Evolutionary conservation across 1,140 invertebrate species (phyloP).

Genomic region (Papilio machaon): DNA sequence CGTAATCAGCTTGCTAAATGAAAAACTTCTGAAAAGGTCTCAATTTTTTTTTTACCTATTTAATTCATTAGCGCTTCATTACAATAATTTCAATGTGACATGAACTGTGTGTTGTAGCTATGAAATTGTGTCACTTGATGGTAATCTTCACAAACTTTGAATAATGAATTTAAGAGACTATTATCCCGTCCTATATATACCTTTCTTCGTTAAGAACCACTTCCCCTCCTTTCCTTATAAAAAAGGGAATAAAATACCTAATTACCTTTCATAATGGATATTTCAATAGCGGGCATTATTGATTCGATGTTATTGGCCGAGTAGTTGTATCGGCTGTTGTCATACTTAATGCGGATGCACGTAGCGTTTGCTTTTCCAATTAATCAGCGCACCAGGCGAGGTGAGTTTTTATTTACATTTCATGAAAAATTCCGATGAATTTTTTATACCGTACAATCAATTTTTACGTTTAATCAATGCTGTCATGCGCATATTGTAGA

Average conservation of each 20-base stretch:
- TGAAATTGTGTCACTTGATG: not conserved
- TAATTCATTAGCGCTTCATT: no score
- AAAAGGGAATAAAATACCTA: not conserved
- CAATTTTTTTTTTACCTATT: no score
- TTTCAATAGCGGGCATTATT: not conserved
- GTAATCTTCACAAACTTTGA: not conserved
- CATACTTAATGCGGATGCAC: slow-evolving; percentile 4
- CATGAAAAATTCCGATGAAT: slow-evolving; percentile 11
- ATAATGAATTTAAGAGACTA: no score
- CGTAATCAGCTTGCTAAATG: no score
- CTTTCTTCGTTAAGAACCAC: no score
- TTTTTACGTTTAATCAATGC: slow-evolving; percentile 24
- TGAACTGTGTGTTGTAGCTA: no score
- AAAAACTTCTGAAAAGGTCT: no score
- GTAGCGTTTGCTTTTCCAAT: not conserved
- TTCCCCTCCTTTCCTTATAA: no score
- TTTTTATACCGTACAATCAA: slow-evolving; percentile 21
- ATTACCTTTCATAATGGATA: not conserved
- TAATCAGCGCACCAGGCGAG: slow-evolving; percentile 1
- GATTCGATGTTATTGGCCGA: not conserved
- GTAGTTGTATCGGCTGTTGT: slow-evolving; percentile 5
- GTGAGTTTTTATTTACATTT: slow-evolving; percentile 19
- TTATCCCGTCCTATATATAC: no score
- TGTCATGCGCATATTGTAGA: slow-evolving; percentile 7
- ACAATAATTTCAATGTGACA: no score